Conservation (phyloP, 2,113 vertebrate species). For the Podocnemis expansa region DNA sequence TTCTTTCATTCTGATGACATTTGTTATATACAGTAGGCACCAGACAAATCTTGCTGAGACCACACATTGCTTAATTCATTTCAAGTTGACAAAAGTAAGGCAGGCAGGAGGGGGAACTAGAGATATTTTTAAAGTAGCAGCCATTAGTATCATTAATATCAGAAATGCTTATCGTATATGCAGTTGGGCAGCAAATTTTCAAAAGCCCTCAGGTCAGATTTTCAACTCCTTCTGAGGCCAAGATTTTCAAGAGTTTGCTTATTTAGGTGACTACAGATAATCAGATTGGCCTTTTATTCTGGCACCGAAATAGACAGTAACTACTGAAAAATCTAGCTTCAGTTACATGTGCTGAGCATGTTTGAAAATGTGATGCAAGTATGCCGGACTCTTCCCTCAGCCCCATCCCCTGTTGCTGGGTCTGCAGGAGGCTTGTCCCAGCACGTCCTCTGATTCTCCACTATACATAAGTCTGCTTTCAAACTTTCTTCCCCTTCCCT, state of each 20-base stretch:
- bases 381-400: neutral
- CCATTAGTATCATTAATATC: neutral
- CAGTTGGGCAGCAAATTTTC: neutral
- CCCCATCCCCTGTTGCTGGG: neutral
- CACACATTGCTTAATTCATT: neutral
- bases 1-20: conserved; percentile 26
- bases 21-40: conserved; percentile 11
- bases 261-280: neutral
- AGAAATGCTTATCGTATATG: neutral
- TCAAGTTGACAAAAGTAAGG: neutral
- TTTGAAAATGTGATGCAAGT: neutral
- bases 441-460: neutral
- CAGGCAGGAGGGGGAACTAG: neutral
- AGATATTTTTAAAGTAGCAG: neutral
- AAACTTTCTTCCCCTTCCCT: neutral
- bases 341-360: neutral
- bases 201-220: neutral
- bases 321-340: neutral
- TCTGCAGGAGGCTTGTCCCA: neutral
- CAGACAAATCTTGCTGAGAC: neutral
- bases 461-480: neutral
- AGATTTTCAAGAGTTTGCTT: neutral
- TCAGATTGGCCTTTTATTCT: neutral
- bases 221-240: neutral
- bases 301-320: neutral